Evolutionary conservation across 2,888 invertebrate genomes (phyloP).

Genomic region (Synanthedon vespiformis): DNA sequence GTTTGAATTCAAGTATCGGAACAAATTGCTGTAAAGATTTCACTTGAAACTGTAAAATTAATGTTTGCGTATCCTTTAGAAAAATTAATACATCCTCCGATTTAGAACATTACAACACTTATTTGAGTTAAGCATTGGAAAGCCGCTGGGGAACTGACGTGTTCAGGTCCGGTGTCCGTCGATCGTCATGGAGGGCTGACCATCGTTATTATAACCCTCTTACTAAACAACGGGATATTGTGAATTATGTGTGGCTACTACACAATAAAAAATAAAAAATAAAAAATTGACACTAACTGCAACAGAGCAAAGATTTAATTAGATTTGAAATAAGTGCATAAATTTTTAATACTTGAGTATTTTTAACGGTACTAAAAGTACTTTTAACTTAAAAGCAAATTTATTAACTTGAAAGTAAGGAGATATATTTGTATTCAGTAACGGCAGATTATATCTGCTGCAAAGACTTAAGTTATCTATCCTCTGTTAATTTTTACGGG

Average conservation of each 20-base stretch:
- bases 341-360: too few relatives aligned
- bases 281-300: not conserved
- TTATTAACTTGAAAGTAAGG: too few relatives aligned
- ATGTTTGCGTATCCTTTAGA: not conserved
- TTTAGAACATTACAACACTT: slow-evolving; percentile 1
- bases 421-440: too few relatives aligned
- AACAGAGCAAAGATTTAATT: not conserved
- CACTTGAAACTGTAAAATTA: not conserved
- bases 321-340: too few relatives aligned
- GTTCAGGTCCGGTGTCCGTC: slow-evolving; percentile 23
- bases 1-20: not conserved
- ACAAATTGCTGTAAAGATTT: not conserved
- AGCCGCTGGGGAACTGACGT: slow-evolving; percentile 27
- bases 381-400: too few relatives aligned
- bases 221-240: slow-evolving; percentile 52
- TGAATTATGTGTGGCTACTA: slow-evolving; percentile 59
- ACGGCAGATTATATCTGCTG: too few relatives aligned
- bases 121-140: slow-evolving; percentile 18
- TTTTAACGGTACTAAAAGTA: too few relatives aligned
- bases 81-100: not conserved
- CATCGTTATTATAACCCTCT: slow-evolving; percentile 42
- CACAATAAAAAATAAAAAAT: slow-evolving; percentile 11
- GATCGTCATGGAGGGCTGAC: slow-evolving; percentile 38
- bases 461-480: too few relatives aligned
- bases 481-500: too few relatives aligned